Base-by-base conservation (phyloP, 2,797 vertebrate species). In the Nyctalus aviator region DNA sequence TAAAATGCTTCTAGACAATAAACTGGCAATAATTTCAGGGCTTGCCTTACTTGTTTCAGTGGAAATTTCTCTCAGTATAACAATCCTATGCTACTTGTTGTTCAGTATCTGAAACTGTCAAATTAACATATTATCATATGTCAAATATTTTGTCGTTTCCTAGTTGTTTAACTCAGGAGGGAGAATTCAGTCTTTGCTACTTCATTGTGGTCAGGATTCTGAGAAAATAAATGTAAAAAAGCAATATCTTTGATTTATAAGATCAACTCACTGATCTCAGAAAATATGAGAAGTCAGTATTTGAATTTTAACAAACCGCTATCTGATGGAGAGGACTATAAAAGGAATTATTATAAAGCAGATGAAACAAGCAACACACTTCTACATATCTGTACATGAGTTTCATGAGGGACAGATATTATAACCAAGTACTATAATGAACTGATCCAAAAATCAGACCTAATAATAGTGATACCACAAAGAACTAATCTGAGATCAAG, bases 401-500 rank as follows among this genome's bases (percentile, higher is more conserved):
- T 76, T 76, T 88, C 76, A 81, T 17, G 9, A 32, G 84, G n/a
- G 8, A 84, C 35, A 72, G 62, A 82, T 50, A 62, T 11, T 44
- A 81, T 44, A 57, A 79, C 44, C 78, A 91, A 81, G 27, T 85
- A 88, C 13, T 53, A 88, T 84, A 86, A 72, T 92, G 68, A 84
- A 85, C 30, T 91, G 55, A 91, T 66, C 17, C 30, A 66, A 72
- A 53, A 71, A 4, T 18, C 12, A 23, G 15, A 94, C 37, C 71
- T 90, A 86, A 64, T 37, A 66, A 90, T 20, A 92, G 20, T 23
- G 59, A 30, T 53, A 57, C 77, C 64, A 86, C 27, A 81, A 90
- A 71, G 18, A 20, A 83, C 77, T 77, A 72, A 77, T 8, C 27
- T 73, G 37, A 86, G 27, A 83, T 77, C 73, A 81, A 84, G 30